These are phyloP conservation scores for Aproaerema taeniolella DNA, from an alignment of 2,888 invertebrate genomes.

Conservation along the genomic window DNA sequence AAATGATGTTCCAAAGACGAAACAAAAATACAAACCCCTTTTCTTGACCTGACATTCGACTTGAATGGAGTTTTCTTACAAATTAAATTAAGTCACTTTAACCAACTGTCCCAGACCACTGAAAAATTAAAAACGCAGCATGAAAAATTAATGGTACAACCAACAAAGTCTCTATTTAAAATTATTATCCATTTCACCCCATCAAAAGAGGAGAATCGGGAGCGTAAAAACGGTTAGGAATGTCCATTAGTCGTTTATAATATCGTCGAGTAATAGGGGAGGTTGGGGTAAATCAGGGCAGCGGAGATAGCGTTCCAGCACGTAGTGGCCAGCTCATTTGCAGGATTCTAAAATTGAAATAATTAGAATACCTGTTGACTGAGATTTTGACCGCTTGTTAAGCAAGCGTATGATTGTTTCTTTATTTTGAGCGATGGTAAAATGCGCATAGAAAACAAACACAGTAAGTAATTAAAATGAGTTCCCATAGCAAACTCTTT, in stretches of 20 bases:
- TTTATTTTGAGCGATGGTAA: too few relatives aligned
- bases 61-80: too few relatives aligned
- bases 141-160: constrained; percentile 21
- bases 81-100: too few relatives aligned
- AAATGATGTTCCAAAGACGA: too few relatives aligned
- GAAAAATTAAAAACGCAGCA: constrained; percentile 6
- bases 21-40: too few relatives aligned
- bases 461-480: too few relatives aligned
- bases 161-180: constrained; percentile 38
- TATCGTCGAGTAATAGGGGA: constrained; percentile 54
- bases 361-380: constrained; percentile 10
- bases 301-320: constrained; percentile 44
- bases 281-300: constrained; percentile 47
- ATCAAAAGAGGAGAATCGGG: constrained; percentile 44
- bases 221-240: constrained; percentile 41
- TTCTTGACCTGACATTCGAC: too few relatives aligned
- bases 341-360: constrained; percentile 6
- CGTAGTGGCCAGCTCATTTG: constrained; percentile 32
- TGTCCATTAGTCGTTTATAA: constrained; percentile 61
- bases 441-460: too few relatives aligned
- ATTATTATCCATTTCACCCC: constrained; percentile 46
- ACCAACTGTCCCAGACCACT: background rate
- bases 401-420: too few relatives aligned
- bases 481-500: too few relatives aligned
- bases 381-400: too few relatives aligned